phyloP scores from a whole-genome alignment of 2,113 vertebrate species.

The Pelobates fuscus region DNA sequence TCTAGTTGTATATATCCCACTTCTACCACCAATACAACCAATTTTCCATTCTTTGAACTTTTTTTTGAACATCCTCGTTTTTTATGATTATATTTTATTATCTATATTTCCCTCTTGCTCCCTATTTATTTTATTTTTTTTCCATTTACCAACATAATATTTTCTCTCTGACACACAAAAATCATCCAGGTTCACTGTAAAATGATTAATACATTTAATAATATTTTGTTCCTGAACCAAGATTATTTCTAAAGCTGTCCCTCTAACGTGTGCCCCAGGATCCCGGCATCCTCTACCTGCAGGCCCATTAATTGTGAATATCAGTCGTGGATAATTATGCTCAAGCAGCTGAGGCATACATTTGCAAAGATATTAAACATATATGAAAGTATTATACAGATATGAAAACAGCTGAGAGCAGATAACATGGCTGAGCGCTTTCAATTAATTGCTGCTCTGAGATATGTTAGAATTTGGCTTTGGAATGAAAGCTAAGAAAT shows the following conservation, averaged over 20 bases:
- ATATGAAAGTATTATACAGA: slow-evolving; percentile 15
- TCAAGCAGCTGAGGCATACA: not conserved
- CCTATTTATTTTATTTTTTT: no score
- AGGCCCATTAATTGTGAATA: not conserved
- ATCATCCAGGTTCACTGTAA: no score
- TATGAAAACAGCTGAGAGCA: slow-evolving; percentile 22
- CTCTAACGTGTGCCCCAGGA: not conserved
- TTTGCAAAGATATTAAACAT: slow-evolving; percentile 14
- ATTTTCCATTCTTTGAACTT: no score
- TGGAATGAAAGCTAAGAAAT: not conserved
- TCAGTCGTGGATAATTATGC: not conserved
- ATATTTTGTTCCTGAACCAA: no score
- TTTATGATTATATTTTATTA: no score
- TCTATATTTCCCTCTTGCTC: no score
- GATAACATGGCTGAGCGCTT: slow-evolving; percentile 25
- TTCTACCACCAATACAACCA: no score
- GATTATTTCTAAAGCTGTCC: not conserved
- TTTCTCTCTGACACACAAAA: no score
- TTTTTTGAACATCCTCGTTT: no score
- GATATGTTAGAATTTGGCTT: not conserved
- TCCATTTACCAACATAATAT: no score
- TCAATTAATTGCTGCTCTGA: slow-evolving; percentile 9
- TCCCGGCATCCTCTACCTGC: not conserved
- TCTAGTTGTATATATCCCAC: no score
- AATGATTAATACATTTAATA: no score